A percentile compares a stretch with the other conserved stretches of the same genome.
Evolutionary conservation across 2,797 vertebrate genomes (phyloP).

Genomic region (Staurois parvus): DNA sequence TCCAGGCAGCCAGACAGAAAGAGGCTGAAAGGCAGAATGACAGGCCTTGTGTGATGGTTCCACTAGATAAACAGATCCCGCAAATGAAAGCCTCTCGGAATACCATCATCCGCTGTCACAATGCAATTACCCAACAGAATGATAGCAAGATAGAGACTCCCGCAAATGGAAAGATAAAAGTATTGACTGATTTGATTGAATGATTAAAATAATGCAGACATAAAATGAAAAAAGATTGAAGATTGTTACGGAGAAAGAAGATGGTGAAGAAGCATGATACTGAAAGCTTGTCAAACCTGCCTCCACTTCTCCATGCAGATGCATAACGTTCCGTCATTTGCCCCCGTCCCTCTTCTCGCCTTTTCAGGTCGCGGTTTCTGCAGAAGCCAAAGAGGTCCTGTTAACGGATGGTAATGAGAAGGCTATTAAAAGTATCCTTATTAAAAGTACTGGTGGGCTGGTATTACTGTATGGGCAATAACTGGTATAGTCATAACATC

Average conservation of each 20-base stretch:
- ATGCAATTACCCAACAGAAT: conserved; percentile 99
- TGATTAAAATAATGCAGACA: conserved; percentile 99
- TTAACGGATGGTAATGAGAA: conserved; percentile 99
- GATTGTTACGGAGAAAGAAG: conserved; percentile 87
- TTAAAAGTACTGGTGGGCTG: conserved; percentile 68
- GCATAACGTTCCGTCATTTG: neutral
- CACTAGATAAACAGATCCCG: conserved; percentile 98
- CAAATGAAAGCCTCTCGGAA: conserved; percentile 99
- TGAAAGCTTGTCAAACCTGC: conserved; percentile 85
- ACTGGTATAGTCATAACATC: neutral
- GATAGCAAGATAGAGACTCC: conserved; percentile 99
- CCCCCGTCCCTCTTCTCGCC: neutral
- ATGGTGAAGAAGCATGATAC: conserved; percentile 86
- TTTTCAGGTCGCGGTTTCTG: conserved; percentile 95
- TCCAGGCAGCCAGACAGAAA: conserved; percentile 96
- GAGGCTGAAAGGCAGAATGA: conserved; percentile 98
- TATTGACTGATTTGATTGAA: conserved; percentile 99
- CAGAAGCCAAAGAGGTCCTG: conserved; percentile 98
- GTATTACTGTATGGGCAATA: neutral
- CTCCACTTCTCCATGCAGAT: conserved; percentile 70
- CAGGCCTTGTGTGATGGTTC: conserved; percentile 98
- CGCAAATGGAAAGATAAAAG: conserved; percentile 99
- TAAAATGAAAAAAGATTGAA: conserved; percentile 92
- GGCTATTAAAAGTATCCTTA: conserved; percentile 99
- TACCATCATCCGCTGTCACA: conserved; percentile 99